Base-by-base conservation (phyloP, 92 coral and sea anemone genomes). In the Anthopleura xanthogrammica region DNA sequence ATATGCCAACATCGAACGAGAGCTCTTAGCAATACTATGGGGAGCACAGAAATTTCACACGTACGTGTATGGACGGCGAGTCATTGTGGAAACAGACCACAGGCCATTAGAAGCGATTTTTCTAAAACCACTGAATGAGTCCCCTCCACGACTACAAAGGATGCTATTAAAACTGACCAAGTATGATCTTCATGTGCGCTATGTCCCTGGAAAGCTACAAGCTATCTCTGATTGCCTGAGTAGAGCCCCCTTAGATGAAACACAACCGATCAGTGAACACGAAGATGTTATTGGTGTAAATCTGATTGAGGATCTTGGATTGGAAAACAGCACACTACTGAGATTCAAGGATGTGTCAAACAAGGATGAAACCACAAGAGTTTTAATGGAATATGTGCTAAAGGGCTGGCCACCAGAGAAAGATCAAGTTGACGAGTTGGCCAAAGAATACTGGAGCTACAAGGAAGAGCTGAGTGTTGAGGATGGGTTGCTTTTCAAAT, bases 351-450 rank as follows among this genome's bases (percentile, higher is more conserved):
- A 74, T 43, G 2, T 43, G 7, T 43, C 50, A 43, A 43, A 7
- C 50, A 4, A 43, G 50, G 50, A 43, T 43, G 90, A 75, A 52
- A 65, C 72, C 41, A 75, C 83, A 13, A 75, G 81, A 82, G 77
- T 72, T 14, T 88, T 80, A 2, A 85, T 88, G 85, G 80, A 86
- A 16, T 86, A 75, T 41, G 91, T 85, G 3, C 16, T 75, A 52
- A 24, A 76, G 46, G 89, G 86, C 2, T 80, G 85, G 89, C 85
- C 91, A 3, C 24, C 56, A 41, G 62, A 16, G 56, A 87, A 80
- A 75, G 88, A 91, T n/a, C 88, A 82, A 55, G 73, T 75, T 22
- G 94, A 88, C 56, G 83, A 85, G 24, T 89, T 87, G 52, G 89
- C 89, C 8, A 54, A 46, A 66, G 65, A 75, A 75, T 82, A 77